Conservation (phyloP, 1,140 invertebrate species). For the Halesus radiatus region DNA sequence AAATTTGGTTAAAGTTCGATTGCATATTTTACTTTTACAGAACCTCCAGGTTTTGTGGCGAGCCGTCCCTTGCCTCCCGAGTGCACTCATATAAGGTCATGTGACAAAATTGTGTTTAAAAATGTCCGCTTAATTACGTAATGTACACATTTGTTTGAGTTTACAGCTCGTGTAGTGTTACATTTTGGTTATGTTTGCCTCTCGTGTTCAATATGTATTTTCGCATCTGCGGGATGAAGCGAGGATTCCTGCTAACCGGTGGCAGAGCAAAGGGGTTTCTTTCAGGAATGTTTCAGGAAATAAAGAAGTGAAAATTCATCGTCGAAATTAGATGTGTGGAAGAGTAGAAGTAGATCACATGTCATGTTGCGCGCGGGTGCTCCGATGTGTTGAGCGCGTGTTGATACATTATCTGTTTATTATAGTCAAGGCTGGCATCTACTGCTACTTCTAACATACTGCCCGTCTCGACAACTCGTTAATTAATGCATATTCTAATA, state of each 20-base stretch:
- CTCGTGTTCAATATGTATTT: constrained; percentile 35
- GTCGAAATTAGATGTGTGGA: constrained; percentile 40
- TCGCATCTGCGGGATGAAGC: background rate
- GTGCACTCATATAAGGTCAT: constrained; percentile 50
- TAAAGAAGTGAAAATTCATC: constrained; percentile 3
- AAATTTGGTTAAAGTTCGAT: constrained; percentile 49
- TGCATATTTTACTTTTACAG: constrained; percentile 32
- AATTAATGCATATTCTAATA: no score
- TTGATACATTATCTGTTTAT: constrained; percentile 36
- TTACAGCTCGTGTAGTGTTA: constrained; percentile 51
- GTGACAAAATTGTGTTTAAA: constrained; percentile 54
- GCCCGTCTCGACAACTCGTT: background rate
- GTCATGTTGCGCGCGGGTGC: constrained; percentile 3
- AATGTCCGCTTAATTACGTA: constrained; percentile 55
- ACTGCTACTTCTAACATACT: background rate
- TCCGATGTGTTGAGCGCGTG: constrained; percentile 11
- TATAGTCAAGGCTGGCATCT: constrained; percentile 23
- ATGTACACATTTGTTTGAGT: constrained; percentile 52
- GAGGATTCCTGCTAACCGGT: background rate
- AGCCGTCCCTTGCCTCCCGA: background rate
- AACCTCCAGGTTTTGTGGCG: constrained; percentile 1
- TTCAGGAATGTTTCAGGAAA: constrained; percentile 16
- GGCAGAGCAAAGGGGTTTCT: background rate
- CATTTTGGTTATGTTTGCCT: constrained; percentile 47
- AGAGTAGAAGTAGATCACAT: constrained; percentile 19